Evolutionary conservation across 1,140 invertebrate genomes (phyloP), one percentile per base, ranked within the genome.

Genomic region (Pogonomyrmex barbatus): DNA sequence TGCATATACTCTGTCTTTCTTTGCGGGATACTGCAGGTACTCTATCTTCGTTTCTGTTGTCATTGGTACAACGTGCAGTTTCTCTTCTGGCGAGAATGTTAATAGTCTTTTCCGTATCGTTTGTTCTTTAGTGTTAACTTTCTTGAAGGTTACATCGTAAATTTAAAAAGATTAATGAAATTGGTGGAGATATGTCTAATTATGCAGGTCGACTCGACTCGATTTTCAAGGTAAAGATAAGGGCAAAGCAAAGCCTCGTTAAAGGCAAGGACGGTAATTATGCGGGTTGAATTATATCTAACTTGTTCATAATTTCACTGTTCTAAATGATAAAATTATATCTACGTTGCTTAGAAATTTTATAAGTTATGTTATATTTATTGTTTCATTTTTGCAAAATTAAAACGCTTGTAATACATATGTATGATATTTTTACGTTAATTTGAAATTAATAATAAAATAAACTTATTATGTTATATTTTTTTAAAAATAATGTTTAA

Each of bases 181-280:
- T 52, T 54, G 77, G 42, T 54, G 50, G 24, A 42, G 36, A 68
- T 67, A 63, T 39, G 42, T 39, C n/a, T 33, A 30, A 12, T 65
- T 2, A n/a, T 10, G 56, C 63, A 45, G 77, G 8, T 68, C 6
- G 24, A 68, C 56, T 70, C 24, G 68, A 24, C 68, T 56, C 36
- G 24, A 45, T 70, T 33, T 24, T 67, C 47, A 39, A 52, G 42
- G 52, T 17, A 36, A 45, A 39, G 36, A 2, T n/a, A 65, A 65
- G 36, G 36, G 30, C 62, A 8, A 68, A 68, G 47, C 24, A 68
- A 68, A 2, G 24, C 8, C 45, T 81, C n/a, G 33, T 42, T 62
- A n/a, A 81, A 68, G 63, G 14, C 50, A 42, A 68, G 47, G 14
- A 68, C 14, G 24, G 47, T 62, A 45, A 77, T 77, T 62, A 77